phyloP scores from a whole-genome alignment of 2,888 invertebrate species.

The Andrena trimmerana region DNA sequence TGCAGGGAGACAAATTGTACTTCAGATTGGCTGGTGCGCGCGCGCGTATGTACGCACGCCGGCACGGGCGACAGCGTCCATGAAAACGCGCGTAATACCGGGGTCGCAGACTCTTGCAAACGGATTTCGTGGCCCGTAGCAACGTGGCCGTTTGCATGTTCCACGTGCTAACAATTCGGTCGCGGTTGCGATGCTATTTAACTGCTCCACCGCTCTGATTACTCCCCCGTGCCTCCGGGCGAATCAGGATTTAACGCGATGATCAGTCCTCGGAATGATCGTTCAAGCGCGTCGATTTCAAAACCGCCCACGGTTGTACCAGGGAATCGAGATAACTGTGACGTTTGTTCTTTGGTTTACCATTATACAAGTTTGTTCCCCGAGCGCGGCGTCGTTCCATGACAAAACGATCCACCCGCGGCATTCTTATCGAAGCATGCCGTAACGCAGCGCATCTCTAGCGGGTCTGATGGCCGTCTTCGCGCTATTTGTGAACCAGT shows the following conservation, averaged over 20 bases:
- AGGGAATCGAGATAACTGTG: conserved; percentile 59
- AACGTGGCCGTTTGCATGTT: conserved; percentile 74
- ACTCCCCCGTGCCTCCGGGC: conserved; percentile 76
- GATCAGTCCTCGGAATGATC: conserved; percentile 75
- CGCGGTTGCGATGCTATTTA: conserved; percentile 83
- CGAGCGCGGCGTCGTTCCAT: conserved; percentile 1
- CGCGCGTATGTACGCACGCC: conserved; percentile 11
- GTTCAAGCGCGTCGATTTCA: conserved; percentile 71
- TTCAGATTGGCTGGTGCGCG: conserved; percentile 40
- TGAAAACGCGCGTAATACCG: conserved; percentile 70
- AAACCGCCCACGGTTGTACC: conserved; percentile 69
- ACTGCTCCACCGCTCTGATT: conserved; percentile 82
- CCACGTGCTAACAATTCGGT: conserved; percentile 83
- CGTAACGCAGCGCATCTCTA: no score
- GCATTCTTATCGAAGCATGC: neutral
- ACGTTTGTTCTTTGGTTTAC: conserved; percentile 65
- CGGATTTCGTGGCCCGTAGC: conserved; percentile 74
- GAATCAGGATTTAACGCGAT: conserved; percentile 76
- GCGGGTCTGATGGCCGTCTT: no score
- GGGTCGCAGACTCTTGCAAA: conserved; percentile 71
- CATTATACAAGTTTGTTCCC: conserved; percentile 55
- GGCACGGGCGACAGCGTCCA: conserved; percentile 57
- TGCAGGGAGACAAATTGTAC: conserved; percentile 50
- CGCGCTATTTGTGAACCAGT: no score
- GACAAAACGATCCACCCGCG: neutral